phyloP scores from a whole-genome alignment of 2,797 vertebrate species.

The Xenentodon cancila region DNA sequence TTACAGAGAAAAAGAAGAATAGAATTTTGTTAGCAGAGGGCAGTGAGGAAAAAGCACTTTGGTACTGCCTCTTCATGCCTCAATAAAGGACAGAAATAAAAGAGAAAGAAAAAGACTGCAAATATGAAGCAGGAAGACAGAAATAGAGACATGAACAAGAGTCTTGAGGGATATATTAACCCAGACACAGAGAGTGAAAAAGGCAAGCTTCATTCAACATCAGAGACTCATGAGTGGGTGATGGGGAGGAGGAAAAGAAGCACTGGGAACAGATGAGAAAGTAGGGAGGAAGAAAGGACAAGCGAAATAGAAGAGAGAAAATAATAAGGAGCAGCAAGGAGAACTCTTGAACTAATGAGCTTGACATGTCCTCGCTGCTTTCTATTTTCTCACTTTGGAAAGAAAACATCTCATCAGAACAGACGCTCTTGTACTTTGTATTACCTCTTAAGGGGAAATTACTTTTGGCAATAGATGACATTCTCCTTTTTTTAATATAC shows the following conservation, averaged over 20 bases:
- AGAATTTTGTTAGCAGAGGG: no score
- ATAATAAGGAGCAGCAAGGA: conserved; percentile 22
- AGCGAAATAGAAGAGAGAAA: neutral
- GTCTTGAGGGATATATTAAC: neutral
- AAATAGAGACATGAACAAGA: conserved; percentile 5
- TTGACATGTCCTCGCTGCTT: conserved; percentile 6
- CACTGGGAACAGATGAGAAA: conserved; percentile 14
- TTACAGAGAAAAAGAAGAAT: no score
- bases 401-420: conserved; percentile 37
- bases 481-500: conserved; percentile 7
- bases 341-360: conserved; percentile 41
- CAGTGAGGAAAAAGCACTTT: no score
- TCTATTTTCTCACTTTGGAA: conserved; percentile 2
- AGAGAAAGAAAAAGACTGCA: neutral
- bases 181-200: conserved; percentile 15
- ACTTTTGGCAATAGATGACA: conserved; percentile 14
- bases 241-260: conserved; percentile 1
- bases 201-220: conserved; percentile 15
- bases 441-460: conserved; percentile 46
- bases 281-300: neutral
- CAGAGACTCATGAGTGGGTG: conserved; percentile 14
- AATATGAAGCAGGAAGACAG: conserved; percentile 7
- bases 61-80: neutral
- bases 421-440: neutral
- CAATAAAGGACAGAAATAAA: neutral